A percentile compares a stretch with the other conserved stretches of the same genome.
Evolutionary conservation across 2,888 invertebrate species (phyloP).

Genomic region (Dryocosmus kuriphilus): DNA sequence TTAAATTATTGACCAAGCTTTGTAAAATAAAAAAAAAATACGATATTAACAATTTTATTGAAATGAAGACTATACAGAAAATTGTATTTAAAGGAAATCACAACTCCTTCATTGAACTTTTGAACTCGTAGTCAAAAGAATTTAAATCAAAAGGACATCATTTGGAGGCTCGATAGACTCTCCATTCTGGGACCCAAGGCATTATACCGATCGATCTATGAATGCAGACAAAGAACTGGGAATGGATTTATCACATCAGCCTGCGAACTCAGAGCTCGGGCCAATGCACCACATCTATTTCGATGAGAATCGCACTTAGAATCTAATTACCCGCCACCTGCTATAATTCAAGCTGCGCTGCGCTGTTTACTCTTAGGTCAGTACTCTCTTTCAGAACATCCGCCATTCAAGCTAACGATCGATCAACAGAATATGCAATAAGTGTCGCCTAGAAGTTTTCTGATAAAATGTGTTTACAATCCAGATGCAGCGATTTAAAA

Average conservation of each 20-base stretch:
- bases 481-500: background rate
- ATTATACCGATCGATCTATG: background rate
- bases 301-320: slow-evolving; percentile 34
- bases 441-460: background rate
- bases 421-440: slow-evolving; percentile 1
- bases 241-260: slow-evolving; percentile 9
- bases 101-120: background rate
- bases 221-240: slow-evolving; percentile 15
- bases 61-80: too few species aligned
- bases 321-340: slow-evolving; percentile 31
- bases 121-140: background rate
- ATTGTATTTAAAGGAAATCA: too few species aligned
- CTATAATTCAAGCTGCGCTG: slow-evolving; percentile 21
- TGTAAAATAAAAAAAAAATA: too few species aligned
- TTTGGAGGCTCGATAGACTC: slow-evolving; percentile 1
- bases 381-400: slow-evolving; percentile 18
- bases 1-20: background rate
- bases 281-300: slow-evolving; percentile 32
- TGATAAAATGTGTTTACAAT: background rate
- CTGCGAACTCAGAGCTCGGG: slow-evolving; percentile 8
- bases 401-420: slow-evolving; percentile 15
- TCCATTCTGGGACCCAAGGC: background rate
- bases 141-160: slow-evolving; percentile 5
- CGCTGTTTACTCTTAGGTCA: slow-evolving; percentile 29
- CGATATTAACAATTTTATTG: too few species aligned